Percentiles rank a stretch among this genome's conserved stretches.
Conservation (phyloP, 2,113 vertebrate genomes). For the Genyomyrus donnyi region DNA sequence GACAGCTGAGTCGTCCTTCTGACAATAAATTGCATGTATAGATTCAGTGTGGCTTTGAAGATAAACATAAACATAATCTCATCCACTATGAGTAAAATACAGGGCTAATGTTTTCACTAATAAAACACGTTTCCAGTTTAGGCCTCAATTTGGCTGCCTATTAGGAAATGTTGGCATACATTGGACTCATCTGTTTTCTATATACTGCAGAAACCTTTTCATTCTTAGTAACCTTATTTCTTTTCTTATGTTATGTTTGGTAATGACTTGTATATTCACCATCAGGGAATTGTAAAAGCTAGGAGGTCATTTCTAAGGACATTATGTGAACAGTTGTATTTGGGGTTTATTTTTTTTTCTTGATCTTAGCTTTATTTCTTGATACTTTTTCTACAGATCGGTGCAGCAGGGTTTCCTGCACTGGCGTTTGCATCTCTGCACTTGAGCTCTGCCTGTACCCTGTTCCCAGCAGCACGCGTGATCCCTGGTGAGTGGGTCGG, state of each 20-base stretch:
- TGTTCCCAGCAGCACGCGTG: background rate
- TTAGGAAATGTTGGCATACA: background rate
- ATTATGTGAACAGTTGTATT: background rate
- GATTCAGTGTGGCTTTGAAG: background rate
- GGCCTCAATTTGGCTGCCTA: background rate
- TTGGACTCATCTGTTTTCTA: background rate
- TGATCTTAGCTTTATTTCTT: background rate
- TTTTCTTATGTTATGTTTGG: background rate
- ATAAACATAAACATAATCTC: background rate
- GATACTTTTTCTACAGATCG: constrained; percentile 6
- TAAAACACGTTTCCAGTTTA: background rate
- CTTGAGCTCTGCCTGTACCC: background rate
- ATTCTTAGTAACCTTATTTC: background rate
- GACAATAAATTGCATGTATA: background rate
- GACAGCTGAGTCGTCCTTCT: background rate
- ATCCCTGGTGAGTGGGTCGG: background rate
- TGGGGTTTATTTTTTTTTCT: background rate
- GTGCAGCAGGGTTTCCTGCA: background rate
- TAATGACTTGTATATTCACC: background rate
- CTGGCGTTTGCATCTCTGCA: background rate
- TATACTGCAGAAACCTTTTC: background rate
- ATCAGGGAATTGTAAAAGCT: background rate
- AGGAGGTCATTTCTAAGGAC: background rate
- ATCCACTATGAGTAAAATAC: background rate
- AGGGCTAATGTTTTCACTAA: background rate